These are phyloP conservation scores for Melanotaenia trifasciata DNA, from an alignment of 2,797 vertebrate genomes.

Conservation along the genomic window DNA sequence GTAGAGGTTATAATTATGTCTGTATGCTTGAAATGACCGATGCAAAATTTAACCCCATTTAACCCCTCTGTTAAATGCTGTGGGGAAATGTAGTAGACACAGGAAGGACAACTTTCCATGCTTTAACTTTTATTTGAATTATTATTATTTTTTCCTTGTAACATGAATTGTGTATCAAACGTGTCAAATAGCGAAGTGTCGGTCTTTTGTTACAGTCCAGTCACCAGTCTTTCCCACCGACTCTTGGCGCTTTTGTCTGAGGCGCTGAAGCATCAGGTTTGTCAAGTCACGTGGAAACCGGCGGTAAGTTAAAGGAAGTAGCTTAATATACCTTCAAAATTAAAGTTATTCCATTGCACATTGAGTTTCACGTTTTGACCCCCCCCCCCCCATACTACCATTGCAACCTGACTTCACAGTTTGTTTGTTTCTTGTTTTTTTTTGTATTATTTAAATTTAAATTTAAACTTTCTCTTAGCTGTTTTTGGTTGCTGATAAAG, in stretches of 20 bases:
- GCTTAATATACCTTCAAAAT: slow-evolving; percentile 31
- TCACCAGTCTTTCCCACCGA: slow-evolving; percentile 54
- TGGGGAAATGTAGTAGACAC: not conserved
- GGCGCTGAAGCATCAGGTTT: slow-evolving; percentile 51
- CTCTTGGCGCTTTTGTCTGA: slow-evolving; percentile 71
- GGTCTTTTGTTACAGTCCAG: slow-evolving; percentile 58
- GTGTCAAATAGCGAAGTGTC: slow-evolving; percentile 3
- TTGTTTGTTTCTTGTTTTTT: too few relatives aligned
- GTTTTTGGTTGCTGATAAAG: too few relatives aligned
- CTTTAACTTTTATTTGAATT: too few relatives aligned
- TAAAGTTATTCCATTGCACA: slow-evolving; percentile 22
- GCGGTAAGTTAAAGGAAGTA: slow-evolving; percentile 15
- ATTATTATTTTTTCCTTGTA: not conserved
- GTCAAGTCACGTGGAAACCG: slow-evolving; percentile 7
- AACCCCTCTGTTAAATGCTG: too few relatives aligned
- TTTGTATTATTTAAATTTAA: too few relatives aligned
- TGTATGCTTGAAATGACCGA: too few relatives aligned
- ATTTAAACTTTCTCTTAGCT: too few relatives aligned
- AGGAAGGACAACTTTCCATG: not conserved
- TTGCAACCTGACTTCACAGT: too few relatives aligned
- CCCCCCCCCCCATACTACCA: too few relatives aligned
- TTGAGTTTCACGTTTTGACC: too few relatives aligned
- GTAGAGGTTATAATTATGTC: too few relatives aligned
- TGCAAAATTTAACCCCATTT: too few relatives aligned
- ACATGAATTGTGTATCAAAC: not conserved